A percentile compares a stretch with the other conserved stretches of the same genome.
Evolutionary conservation across 2,888 invertebrate species (phyloP).

Genomic region (Muscina levida): DNA sequence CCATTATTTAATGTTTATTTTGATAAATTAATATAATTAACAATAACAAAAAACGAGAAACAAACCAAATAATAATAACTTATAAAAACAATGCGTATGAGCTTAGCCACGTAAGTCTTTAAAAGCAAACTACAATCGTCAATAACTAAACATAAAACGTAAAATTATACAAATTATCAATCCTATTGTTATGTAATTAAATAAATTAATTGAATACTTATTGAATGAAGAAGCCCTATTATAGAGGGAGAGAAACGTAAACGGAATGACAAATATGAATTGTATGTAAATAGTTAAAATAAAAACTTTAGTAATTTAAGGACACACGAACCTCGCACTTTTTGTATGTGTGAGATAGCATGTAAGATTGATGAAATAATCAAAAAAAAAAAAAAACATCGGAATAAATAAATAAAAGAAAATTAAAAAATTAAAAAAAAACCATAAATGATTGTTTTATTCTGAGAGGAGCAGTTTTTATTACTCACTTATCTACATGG

Average conservation of each 20-base stretch:
- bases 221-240: slow-evolving; percentile 25
- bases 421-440: not conserved
- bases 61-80: slow-evolving; percentile 17
- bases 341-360: slow-evolving; percentile 22
- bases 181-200: slow-evolving; percentile 43
- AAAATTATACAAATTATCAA: not conserved
- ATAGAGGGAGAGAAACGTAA: too few species aligned
- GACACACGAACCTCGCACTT: slow-evolving; percentile 1
- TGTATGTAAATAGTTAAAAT: slow-evolving; percentile 2
- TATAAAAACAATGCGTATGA: slow-evolving; percentile 43
- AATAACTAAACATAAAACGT: slow-evolving; percentile 31
- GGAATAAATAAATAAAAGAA: slow-evolving; percentile 5
- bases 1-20: slow-evolving; percentile 5
- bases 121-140: slow-evolving; percentile 51
- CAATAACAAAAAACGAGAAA: not conserved
- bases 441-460: slow-evolving; percentile 39
- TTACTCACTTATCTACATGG: too few species aligned
- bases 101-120: slow-evolving; percentile 48
- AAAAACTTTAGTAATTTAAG: slow-evolving; percentile 20
- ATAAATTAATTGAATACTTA: slow-evolving; percentile 23
- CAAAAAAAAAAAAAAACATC: slow-evolving; percentile 32
- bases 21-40: slow-evolving; percentile 3
- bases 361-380: slow-evolving; percentile 35
- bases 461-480: too few species aligned
- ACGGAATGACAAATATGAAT: slow-evolving; percentile 8